phyloP scores from a whole-genome alignment of 2,113 vertebrate genomes.

The Otus sunia region DNA sequence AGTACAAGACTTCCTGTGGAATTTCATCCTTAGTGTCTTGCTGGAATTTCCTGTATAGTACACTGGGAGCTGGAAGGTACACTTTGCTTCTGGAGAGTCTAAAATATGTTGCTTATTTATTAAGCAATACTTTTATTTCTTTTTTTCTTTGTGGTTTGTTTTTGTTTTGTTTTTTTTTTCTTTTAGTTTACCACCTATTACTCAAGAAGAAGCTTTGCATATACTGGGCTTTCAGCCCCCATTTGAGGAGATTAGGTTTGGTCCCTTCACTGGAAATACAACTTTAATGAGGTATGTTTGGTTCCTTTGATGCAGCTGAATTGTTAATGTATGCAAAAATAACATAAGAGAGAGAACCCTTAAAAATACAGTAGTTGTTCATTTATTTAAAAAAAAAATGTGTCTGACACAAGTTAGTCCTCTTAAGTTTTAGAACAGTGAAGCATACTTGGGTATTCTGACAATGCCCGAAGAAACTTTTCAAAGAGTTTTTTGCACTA shows the following conservation, averaged over 20 bases:
- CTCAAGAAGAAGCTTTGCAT: constrained; percentile 95
- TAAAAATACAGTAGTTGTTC: neutral
- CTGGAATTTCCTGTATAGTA: constrained; percentile 98
- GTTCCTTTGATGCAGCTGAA: neutral
- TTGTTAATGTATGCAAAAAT: neutral
- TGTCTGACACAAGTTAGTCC: neutral
- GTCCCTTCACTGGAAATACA: constrained; percentile 98
- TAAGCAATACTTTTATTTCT: neutral
- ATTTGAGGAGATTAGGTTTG: constrained; percentile 98
- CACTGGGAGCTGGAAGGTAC: constrained; percentile 92
- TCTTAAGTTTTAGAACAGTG: neutral
- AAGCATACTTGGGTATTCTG: neutral
- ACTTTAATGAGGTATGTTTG: constrained; percentile 91
- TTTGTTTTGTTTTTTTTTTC: neutral
- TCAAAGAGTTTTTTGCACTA: neutral
- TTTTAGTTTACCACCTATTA: constrained; percentile 90
- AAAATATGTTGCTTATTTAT: neutral
- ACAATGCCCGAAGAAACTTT: neutral
- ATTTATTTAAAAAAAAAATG: neutral
- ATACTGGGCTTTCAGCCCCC: constrained; percentile 96
- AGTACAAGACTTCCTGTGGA: constrained; percentile 98
- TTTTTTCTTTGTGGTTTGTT: neutral
- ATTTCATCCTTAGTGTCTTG: constrained; percentile 96
- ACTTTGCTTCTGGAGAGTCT: neutral
- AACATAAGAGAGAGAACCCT: neutral